These are phyloP conservation scores for Globodera ellingtonae DNA, from an alignment of 1,140 invertebrate species.

Conservation along the genomic window DNA sequence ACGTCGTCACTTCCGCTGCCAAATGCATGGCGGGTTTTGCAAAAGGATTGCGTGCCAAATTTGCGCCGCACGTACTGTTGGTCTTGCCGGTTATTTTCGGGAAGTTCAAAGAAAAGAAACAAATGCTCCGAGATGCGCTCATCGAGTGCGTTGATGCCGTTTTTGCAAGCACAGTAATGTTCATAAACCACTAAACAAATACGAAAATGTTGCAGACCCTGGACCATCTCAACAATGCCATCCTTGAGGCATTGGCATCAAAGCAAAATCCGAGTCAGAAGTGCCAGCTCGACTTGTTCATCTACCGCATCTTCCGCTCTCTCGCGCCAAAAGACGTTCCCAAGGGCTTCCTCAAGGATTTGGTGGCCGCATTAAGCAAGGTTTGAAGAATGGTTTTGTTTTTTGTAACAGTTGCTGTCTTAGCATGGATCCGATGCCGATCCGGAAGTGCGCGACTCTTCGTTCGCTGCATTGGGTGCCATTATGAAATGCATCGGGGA, in stretches of 20 bases:
- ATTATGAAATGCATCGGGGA: slow-evolving; percentile 92
- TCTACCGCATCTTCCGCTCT: slow-evolving; percentile 37
- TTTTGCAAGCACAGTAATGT: slow-evolving; percentile 34
- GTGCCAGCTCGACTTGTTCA: slow-evolving; percentile 37
- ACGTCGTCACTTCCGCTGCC: slow-evolving; percentile 82
- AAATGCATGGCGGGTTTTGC: slow-evolving; percentile 83
- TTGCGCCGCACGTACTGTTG: slow-evolving; percentile 76
- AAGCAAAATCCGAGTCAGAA: slow-evolving; percentile 45
- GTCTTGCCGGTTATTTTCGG: slow-evolving; percentile 80
- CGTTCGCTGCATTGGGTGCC: slow-evolving; percentile 82
- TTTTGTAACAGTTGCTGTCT: not conserved
- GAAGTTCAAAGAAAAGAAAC: slow-evolving; percentile 97
- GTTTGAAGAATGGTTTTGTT: not conserved
- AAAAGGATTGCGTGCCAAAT: slow-evolving; percentile 82
- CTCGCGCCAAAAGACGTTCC: slow-evolving; percentile 30
- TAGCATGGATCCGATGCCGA: slow-evolving; percentile 51
- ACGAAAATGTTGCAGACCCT: slow-evolving; percentile 69
- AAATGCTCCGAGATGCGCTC: slow-evolving; percentile 72
- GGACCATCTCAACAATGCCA: slow-evolving; percentile 84
- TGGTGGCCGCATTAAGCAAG: slow-evolving; percentile 33
- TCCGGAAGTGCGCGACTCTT: slow-evolving; percentile 67
- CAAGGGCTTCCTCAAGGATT: slow-evolving; percentile 35
- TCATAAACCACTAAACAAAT: not conserved
- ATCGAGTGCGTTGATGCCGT: slow-evolving; percentile 79
- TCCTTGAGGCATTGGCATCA: slow-evolving; percentile 75